These are phyloP conservation scores for Parazoanthus atlanticus DNA, from an alignment of 92 coral and sea anemone species.

Conservation along the genomic window DNA sequence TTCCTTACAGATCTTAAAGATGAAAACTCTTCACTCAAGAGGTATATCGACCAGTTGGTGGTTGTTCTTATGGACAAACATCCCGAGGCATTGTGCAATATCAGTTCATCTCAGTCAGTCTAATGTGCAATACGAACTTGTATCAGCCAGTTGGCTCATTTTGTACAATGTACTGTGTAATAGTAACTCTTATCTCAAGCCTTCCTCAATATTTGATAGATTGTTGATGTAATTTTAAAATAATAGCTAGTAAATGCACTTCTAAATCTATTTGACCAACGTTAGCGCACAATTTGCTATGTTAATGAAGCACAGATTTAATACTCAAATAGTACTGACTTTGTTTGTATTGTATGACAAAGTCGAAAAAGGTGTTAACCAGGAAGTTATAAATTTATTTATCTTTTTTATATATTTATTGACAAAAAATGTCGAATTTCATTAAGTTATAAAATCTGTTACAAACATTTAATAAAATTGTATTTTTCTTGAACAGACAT, in stretches of 20 bases:
- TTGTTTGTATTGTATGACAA: neutral
- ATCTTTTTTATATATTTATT: too few relatives aligned
- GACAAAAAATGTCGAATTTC: too few relatives aligned
- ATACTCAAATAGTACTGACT: neutral
- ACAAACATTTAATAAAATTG: neutral
- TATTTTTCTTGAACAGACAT: too few relatives aligned
- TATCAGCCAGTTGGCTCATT: neutral
- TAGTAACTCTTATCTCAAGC: neutral
- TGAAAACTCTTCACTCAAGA: slow-evolving; percentile 84
- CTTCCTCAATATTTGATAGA: neutral
- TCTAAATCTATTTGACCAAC: neutral
- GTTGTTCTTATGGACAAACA: slow-evolving; percentile 83
- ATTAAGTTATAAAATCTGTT: neutral
- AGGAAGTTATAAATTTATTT: too few relatives aligned
- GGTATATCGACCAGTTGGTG: slow-evolving; percentile 87
- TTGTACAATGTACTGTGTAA: neutral
- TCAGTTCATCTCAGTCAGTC: slow-evolving; percentile 16
- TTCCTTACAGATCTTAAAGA: slow-evolving; percentile 68
- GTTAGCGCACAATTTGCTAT: neutral
- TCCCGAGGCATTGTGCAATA: slow-evolving; percentile 85
- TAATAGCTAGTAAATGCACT: neutral
- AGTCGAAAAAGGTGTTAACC: neutral
- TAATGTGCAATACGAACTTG: neutral
- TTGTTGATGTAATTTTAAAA: neutral
- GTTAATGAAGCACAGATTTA: neutral